Conservation (phyloP, 1,140 invertebrate genomes). For the Saxidomus purpurata region DNA sequence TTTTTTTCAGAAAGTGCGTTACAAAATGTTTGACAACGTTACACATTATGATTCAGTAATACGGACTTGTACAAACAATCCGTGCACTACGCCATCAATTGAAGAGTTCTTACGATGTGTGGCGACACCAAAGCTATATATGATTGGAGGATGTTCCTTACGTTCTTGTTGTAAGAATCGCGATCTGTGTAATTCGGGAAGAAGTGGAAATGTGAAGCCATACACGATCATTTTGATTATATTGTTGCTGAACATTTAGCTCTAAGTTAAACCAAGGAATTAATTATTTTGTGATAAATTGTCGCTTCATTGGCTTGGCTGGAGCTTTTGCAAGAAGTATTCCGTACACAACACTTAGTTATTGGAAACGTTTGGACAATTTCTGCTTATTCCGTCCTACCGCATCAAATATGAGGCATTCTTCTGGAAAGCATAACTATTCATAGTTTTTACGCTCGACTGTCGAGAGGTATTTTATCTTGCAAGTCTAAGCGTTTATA, state of each 20-base stretch:
- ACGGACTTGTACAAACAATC: slow-evolving; percentile 23
- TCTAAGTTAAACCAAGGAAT: not conserved
- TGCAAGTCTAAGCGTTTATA: too few species aligned
- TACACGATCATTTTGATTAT: not conserved
- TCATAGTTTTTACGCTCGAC: too few species aligned
- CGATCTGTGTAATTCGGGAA: slow-evolving; percentile 24
- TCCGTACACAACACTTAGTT: too few species aligned
- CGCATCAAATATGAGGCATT: too few species aligned
- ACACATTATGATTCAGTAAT: slow-evolving; percentile 51
- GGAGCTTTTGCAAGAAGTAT: too few species aligned
- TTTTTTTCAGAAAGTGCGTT: slow-evolving; percentile 52
- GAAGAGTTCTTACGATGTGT: slow-evolving; percentile 35
- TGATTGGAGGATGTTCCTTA: slow-evolving; percentile 47
- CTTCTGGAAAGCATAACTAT: too few species aligned
- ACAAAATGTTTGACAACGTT: slow-evolving; percentile 53
- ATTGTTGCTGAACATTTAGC: not conserved
- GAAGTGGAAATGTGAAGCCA: not conserved
- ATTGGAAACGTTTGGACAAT: too few species aligned
- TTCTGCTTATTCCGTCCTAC: too few species aligned
- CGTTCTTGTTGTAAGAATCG: slow-evolving; percentile 28
- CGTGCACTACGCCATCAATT: not conserved
- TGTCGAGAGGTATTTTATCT: too few species aligned
- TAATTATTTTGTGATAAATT: too few species aligned
- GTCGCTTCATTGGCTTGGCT: too few species aligned
- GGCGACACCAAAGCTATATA: slow-evolving; percentile 50